A percentile compares a stretch with the other conserved stretches of the same genome.
phyloP scores from a whole-genome alignment of 2,113 vertebrate genomes.

The Asarcornis scutulata region DNA sequence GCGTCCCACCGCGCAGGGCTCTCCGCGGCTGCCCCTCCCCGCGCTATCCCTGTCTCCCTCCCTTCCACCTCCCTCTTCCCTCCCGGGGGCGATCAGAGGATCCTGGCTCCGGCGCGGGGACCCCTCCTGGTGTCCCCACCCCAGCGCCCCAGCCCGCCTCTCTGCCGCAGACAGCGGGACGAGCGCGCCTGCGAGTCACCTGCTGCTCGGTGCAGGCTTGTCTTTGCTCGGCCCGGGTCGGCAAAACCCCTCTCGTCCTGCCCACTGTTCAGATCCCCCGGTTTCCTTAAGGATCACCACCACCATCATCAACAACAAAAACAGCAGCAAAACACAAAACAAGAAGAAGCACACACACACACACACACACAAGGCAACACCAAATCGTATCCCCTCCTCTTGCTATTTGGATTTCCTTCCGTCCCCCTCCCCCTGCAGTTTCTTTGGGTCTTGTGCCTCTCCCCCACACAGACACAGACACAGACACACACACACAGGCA shows the following conservation, averaged over 20 bases:
- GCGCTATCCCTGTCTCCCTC: neutral
- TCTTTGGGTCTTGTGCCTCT: neutral
- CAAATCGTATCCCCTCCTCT: neutral
- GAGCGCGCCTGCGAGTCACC: neutral
- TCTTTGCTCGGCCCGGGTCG: neutral
- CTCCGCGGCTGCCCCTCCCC: neutral
- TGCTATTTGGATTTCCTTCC: neutral
- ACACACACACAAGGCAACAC: neutral
- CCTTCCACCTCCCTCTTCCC: neutral
- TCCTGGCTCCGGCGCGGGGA: too few species aligned
- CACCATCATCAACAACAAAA: neutral
- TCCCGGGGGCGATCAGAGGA: neutral
- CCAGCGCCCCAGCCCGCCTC: neutral
- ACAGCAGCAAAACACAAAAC: too few species aligned
- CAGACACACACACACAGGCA: neutral
- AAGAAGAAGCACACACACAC: neutral
- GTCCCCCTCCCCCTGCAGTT: neutral
- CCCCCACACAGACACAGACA: neutral
- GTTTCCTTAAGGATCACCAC: neutral
- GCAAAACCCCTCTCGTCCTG: neutral
- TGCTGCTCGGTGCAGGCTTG: neutral
- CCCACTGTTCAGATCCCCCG: neutral
- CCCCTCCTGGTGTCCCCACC: neutral
- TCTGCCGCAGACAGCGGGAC: constrained; percentile 3
- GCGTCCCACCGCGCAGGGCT: neutral